Evolutionary conservation across 2,797 vertebrate species (phyloP).

Genomic region (Triplophysa bombifrons): DNA sequence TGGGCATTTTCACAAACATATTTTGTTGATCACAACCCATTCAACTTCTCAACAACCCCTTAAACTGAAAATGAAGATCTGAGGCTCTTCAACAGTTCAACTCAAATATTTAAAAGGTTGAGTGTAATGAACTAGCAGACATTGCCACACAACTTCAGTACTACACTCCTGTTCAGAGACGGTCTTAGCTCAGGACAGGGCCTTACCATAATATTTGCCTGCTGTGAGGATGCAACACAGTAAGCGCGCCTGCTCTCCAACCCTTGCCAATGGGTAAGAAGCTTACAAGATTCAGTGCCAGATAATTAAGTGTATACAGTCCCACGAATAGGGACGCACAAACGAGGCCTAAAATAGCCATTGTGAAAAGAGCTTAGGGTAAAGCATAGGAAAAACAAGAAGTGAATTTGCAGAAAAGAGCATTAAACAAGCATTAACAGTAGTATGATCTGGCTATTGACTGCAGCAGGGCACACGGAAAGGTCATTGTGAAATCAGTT

Average conservation of each 20-base stretch:
- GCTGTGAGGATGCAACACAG: conserved; percentile 16
- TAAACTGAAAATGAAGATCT: not conserved
- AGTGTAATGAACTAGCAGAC: not conserved
- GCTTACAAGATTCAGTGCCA: conserved; percentile 56
- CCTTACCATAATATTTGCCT: conserved; percentile 23
- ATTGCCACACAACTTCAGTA: not conserved
- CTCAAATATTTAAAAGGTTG: conserved; percentile 22
- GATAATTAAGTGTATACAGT: conserved; percentile 61
- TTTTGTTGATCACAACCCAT: too few species aligned
- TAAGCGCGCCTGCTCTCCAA: conserved; percentile 39
- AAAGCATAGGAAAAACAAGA: conserved; percentile 34
- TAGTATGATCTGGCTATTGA: conserved; percentile 15
- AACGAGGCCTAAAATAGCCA: conserved; percentile 56
- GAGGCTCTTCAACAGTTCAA: not conserved
- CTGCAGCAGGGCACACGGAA: not conserved
- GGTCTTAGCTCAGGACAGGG: not conserved
- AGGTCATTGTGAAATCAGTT: conserved; percentile 25
- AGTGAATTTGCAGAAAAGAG: not conserved
- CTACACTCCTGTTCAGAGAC: not conserved
- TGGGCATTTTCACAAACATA: too few species aligned
- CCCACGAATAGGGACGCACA: conserved; percentile 42
- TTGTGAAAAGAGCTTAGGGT: conserved; percentile 52
- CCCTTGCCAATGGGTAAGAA: conserved; percentile 48
- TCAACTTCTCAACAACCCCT: not conserved
- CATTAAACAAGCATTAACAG: not conserved